Base-by-base conservation (phyloP, 23 tunicate genomes). In the Ascidia mentula region DNA sequence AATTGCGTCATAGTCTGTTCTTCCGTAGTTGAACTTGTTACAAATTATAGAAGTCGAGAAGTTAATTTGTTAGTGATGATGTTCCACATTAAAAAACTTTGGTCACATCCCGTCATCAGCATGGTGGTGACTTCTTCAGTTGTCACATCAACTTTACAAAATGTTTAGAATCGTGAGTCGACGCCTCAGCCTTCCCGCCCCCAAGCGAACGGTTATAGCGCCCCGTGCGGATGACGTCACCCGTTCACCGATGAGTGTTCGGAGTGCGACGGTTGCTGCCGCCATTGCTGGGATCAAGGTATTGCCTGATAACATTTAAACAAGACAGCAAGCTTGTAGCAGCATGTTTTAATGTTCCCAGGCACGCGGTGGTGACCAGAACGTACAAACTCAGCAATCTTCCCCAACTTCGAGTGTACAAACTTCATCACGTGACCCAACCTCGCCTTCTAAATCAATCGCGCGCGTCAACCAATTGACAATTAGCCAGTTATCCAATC, bases 271-370 rank as follows among this genome's bases (percentile, higher is more conserved):
- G 17, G 80, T 90, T 24, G 89, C 89, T 0, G 89, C 84, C 15
- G 96, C 86, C 7, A 90, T 90, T 31, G 89, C 89, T 34, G 88
- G 76, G 28, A 90, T 90, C 4, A 85, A 82, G 75, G 96, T 88
- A 30, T 71, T 0, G 39, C 69, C 71, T 18, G 34, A 34, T 6
- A 5, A 5, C 24, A 20, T 53, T 9, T 20, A 53, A 3, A 5
- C 13, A 9, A 42, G 7, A 20, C 24, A 20, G 13, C 13, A 3
- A 53, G 28, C 22, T 53, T 9, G 22, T 5, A 6, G 1, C 24
- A 5, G 24, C 22, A 26, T 53, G 1, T 9, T 34, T 26, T 26
- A 8, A 22, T 7, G n/a, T 34, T 71, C 30, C 32, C 34, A 71
- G 75, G 75, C 75, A 22, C 75, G 75, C 13, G 75, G 75, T 34